Conservation (phyloP, 2,113 vertebrate genomes). For the Nyctereutes procyonoides region DNA sequence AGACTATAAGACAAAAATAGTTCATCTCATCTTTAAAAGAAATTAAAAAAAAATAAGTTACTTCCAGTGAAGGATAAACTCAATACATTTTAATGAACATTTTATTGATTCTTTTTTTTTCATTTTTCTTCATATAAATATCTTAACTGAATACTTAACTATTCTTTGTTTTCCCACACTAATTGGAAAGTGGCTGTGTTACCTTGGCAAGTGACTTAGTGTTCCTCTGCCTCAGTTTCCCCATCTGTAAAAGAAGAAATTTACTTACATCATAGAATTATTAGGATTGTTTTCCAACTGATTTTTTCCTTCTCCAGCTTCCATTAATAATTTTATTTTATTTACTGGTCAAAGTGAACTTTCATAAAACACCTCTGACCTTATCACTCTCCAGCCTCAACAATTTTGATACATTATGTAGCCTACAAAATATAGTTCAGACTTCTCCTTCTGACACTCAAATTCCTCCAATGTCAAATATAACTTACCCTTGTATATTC, state of each 20-base stretch:
- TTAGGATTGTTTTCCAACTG: neutral
- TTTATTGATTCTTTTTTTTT: neutral
- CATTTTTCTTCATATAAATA: neutral
- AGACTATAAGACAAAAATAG: neutral
- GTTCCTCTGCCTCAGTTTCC: neutral
- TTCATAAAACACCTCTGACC: neutral
- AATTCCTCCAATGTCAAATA: neutral
- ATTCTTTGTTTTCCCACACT: neutral
- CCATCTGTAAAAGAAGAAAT: neutral
- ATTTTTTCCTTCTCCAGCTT: neutral
- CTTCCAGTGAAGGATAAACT: conserved; percentile 8
- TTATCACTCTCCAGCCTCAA: neutral
- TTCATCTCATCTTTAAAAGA: neutral
- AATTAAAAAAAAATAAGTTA: neutral
- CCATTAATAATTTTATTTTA: neutral
- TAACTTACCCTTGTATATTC: neutral
- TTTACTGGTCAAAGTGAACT: neutral
- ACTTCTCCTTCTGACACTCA: neutral
- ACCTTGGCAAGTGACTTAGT: neutral
- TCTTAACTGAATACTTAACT: neutral
- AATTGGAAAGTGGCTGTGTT: neutral
- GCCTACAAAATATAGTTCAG: neutral
- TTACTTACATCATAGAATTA: neutral
- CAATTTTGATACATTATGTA: neutral
- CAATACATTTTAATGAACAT: neutral